These are phyloP conservation scores for Potamilus streckersoni DNA, from an alignment of 1,140 invertebrate genomes.

Conservation along the genomic window DNA sequence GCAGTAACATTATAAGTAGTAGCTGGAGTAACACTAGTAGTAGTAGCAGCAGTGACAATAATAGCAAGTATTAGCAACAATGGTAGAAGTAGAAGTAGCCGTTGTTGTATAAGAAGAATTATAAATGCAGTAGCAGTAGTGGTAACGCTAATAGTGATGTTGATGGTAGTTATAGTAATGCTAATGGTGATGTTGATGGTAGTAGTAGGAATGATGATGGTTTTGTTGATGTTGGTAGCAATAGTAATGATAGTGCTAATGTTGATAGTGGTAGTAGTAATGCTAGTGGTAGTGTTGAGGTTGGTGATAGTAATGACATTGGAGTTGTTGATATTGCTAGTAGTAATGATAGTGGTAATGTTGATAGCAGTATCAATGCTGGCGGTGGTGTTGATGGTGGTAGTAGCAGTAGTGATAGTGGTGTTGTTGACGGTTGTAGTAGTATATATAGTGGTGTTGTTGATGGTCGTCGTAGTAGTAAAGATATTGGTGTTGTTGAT, in stretches of 20 bases:
- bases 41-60: too few species aligned
- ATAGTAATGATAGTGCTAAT: slow-evolving; percentile 3
- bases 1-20: too few species aligned
- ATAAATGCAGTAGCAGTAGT: background rate
- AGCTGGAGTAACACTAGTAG: too few species aligned
- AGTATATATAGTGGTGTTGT: background rate
- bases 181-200: background rate
- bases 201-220: slow-evolving; percentile 1
- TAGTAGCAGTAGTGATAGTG: slow-evolving; percentile 12
- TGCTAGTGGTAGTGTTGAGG: slow-evolving; percentile 5
- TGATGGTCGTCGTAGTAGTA: slow-evolving; percentile 13
- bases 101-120: background rate
- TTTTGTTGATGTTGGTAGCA: background rate
- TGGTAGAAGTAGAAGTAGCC: slow-evolving; percentile 5
- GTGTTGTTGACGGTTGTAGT: slow-evolving; percentile 9
- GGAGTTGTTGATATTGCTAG: background rate
- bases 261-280: slow-evolving; percentile 4
- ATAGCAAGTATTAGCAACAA: background rate
- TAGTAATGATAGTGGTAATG: slow-evolving; percentile 6
- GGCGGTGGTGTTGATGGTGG: slow-evolving; percentile 3
- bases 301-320: background rate
- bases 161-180: slow-evolving; percentile 11
- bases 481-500: slow-evolving; percentile 12
- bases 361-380: background rate
- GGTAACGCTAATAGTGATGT: slow-evolving; percentile 1